Conservation (phyloP, 2,797 vertebrate species). For the Neopelma chrysocephalum region DNA sequence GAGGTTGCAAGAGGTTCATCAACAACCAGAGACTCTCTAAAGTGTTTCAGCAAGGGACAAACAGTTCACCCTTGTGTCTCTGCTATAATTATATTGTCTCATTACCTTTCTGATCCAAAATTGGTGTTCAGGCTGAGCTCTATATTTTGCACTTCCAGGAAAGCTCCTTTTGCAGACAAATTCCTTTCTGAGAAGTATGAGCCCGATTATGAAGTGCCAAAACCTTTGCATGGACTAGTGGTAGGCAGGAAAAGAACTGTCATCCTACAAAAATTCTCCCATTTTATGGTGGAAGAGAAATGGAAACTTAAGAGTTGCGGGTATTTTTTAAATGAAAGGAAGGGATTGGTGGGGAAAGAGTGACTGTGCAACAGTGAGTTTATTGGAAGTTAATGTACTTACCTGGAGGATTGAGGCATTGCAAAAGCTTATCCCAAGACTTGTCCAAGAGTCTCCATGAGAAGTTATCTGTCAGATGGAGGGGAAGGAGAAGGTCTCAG, state of each 20-base stretch:
- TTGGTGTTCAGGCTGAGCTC: fast-evolving
- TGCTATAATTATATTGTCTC: not conserved
- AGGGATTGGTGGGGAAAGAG: not conserved
- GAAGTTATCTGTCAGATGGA: not conserved
- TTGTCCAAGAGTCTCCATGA: fast-evolving
- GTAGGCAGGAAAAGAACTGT: not conserved
- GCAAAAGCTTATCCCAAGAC: not conserved
- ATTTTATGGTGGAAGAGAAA: not conserved
- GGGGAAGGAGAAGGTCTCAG: not conserved
- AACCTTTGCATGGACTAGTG: not conserved
- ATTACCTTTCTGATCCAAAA: not conserved
- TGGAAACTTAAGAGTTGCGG: not conserved
- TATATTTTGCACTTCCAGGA: not conserved
- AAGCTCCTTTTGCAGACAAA: not conserved
- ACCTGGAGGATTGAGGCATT: not conserved
- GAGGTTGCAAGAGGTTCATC: not conserved
- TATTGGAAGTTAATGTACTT: not conserved
- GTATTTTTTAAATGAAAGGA: not conserved
- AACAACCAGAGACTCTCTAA: not conserved
- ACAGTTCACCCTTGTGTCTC: not conserved
- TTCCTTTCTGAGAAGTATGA: not conserved
- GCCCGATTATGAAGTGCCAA: not conserved
- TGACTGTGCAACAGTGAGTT: not conserved
- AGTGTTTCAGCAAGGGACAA: not conserved
- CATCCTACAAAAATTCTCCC: not conserved